Evolutionary conservation across 2,888 invertebrate genomes (phyloP), one percentile per base, ranked within the genome.

Genomic region (Temnothorax rugatulus): DNA sequence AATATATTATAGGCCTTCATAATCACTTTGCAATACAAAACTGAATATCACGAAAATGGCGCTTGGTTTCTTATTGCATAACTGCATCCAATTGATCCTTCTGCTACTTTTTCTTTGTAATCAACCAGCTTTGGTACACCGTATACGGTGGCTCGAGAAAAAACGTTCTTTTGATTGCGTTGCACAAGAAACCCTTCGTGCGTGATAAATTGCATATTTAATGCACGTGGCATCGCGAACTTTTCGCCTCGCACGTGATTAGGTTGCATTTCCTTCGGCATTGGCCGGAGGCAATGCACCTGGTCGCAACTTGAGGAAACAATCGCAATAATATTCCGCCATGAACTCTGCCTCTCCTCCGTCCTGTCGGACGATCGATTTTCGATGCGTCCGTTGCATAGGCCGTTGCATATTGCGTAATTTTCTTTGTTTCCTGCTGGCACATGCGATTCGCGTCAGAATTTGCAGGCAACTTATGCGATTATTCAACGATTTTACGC

Each of bases 191-290:
- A 7, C 15, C n/a, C 11, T 21, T 77, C 76, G 50, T 68, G 63
- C 61, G 38, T 79, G 34, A 68, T 84, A 64, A 85, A 83, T 57
- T 63, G 69, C 79, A 71, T 83, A 57, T 61, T 82, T 75, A 82
- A 85, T 79, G 84, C 73, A 50, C 25, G 54, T 54, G 38, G 71
- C 75, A 75, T 52, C 34, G 66, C 29, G 41, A 64, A 69, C 61
- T 82, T 82, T 77, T 59, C 59, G 54, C 34, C 84, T 82, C 81
- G 83, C 86, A 87, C 89, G 86, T 87, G 91, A 90, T 91, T 90
- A 89, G 90, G 90, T 90, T 91, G 89, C 86, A 84, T 89, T 90
- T 86, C 76, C 84, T 57, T 86, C 87, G 83, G 69, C 68, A 66
- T 68, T 83, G 68, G 34, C 52, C 47, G 63, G 25, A 66, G 29